Evolutionary conservation across 2,888 invertebrate species (phyloP).

Genomic region (Polyommatus icarus): DNA sequence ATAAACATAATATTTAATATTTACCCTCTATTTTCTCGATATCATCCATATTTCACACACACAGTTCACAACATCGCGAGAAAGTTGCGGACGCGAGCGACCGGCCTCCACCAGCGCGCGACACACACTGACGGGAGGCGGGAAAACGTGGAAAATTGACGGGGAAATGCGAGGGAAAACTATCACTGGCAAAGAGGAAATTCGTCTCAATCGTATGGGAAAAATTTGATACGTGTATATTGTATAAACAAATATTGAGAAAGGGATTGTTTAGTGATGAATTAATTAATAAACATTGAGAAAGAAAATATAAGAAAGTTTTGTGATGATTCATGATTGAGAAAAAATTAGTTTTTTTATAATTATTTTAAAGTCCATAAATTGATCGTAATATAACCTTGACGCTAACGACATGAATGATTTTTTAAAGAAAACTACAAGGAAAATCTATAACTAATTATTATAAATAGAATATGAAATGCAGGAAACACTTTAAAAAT

Average conservation of each 20-base stretch:
- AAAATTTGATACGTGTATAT: too few species aligned
- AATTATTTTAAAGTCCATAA: too few species aligned
- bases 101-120: background rate
- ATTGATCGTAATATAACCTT: too few species aligned
- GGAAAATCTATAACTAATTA: background rate
- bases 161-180: background rate
- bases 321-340: background rate
- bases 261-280: too few species aligned
- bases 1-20: too few species aligned
- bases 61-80: conserved; percentile 20
- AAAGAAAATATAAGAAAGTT: too few species aligned
- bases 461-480: background rate
- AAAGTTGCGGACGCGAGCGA: background rate
- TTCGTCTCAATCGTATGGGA: too few species aligned
- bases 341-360: background rate
- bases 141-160: conserved; percentile 8
- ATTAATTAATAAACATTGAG: too few species aligned
- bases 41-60: conserved; percentile 5
- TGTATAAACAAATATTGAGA: too few species aligned
- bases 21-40: conserved; percentile 10
- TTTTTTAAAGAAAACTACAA: background rate
- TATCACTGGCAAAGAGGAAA: too few species aligned
- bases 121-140: background rate
- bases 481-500: conserved; percentile 9
- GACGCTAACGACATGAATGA: too few species aligned